phyloP scores from a whole-genome alignment of 1,140 invertebrate genomes.

The Ceratitis capitata region DNA sequence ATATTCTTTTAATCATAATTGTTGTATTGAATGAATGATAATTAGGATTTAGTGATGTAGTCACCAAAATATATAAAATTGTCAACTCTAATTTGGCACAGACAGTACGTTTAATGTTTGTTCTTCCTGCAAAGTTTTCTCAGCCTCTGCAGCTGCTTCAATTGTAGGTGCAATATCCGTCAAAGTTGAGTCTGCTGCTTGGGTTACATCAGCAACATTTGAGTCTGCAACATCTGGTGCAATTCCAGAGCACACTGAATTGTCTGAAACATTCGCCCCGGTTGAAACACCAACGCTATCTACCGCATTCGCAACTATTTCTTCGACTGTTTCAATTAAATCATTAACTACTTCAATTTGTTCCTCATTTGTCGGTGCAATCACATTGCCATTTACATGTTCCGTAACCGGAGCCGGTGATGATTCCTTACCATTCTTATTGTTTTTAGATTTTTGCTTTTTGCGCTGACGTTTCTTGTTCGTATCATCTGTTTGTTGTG shows the following conservation, averaged over 20 bases:
- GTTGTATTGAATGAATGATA: not conserved
- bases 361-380: not conserved
- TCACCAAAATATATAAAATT: not conserved
- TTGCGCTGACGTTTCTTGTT: constrained; percentile 48
- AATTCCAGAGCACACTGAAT: not conserved
- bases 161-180: not conserved
- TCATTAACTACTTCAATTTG: not conserved
- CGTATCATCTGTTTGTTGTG: constrained; percentile 47
- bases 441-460: constrained; percentile 57
- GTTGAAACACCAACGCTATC: not conserved
- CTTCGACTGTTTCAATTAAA: not conserved
- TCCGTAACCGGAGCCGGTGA: not conserved
- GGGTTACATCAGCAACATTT: not conserved
- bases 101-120: not conserved
- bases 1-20: not conserved
- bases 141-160: not conserved
- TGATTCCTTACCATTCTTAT: constrained; percentile 48
- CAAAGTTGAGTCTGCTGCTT: not conserved
- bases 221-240: not conserved
- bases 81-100: constrained; percentile 8
- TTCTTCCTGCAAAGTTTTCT: too few relatives aligned
- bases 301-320: too few relatives aligned
- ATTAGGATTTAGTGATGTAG: not conserved
- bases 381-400: not conserved
- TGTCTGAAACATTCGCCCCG: not conserved